Evolutionary conservation across 2,113 vertebrate genomes (phyloP).

Genomic region (Cryptomyrus ogoouensis): DNA sequence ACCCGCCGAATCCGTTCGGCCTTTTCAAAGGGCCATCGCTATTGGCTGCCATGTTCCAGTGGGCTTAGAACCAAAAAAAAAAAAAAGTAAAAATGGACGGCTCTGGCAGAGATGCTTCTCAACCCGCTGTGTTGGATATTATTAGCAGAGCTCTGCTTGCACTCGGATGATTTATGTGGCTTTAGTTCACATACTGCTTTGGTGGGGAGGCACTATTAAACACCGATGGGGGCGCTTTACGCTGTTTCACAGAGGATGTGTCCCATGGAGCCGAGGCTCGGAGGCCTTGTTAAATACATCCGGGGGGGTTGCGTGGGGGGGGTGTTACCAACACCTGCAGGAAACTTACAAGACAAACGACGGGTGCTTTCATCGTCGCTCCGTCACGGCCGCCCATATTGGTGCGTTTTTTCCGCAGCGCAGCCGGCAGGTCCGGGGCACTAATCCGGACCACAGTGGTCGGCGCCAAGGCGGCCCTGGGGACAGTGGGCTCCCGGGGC

Average conservation of each 20-base stretch:
- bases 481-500: background rate
- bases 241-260: background rate
- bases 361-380: background rate
- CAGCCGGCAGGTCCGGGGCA: background rate
- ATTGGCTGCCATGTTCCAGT: conserved; percentile 24
- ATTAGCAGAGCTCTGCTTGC: background rate
- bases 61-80: background rate
- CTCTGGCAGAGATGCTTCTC: background rate
- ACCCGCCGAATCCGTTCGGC: conserved; percentile 46
- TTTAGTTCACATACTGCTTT: background rate
- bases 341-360: background rate
- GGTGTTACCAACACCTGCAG: background rate
- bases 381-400: background rate
- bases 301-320: background rate
- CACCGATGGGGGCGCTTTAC: background rate
- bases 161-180: background rate
- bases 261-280: background rate
- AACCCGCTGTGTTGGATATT: background rate
- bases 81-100: background rate
- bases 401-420: background rate
- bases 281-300: conserved; percentile 11
- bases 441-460: background rate
- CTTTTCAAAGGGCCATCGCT: conserved; percentile 39
- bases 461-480: background rate
- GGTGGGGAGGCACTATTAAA: background rate